A percentile compares a stretch with the other conserved stretches of the same genome.
These are phyloP conservation scores for Diadumene lineata DNA, from an alignment of 92 coral and sea anemone genomes.

Conservation along the genomic window DNA sequence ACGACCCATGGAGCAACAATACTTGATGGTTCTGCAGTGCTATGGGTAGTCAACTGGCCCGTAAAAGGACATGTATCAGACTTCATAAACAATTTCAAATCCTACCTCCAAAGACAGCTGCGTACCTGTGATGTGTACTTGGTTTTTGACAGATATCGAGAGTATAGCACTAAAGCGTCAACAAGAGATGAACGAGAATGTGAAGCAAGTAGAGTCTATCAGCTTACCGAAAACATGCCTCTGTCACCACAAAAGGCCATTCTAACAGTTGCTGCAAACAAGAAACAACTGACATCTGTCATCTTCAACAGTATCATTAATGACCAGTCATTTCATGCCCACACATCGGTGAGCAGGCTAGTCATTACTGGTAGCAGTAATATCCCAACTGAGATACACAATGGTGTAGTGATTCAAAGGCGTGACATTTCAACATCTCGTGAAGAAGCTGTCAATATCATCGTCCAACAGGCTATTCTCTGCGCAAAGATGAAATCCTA, in stretches of 20 bases:
- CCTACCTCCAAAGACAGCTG: slow-evolving; percentile 38
- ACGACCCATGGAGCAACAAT: slow-evolving; percentile 36
- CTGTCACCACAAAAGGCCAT: slow-evolving; percentile 65
- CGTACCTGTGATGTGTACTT: slow-evolving; percentile 51
- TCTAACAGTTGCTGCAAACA: slow-evolving; percentile 52
- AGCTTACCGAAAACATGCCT: slow-evolving; percentile 45
- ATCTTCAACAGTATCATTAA: too few species aligned
- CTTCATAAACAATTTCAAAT: slow-evolving; percentile 55
- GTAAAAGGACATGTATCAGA: slow-evolving; percentile 39
- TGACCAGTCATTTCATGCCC: too few species aligned
- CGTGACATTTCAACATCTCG: slow-evolving; percentile 62
- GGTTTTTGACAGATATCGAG: slow-evolving; percentile 60
- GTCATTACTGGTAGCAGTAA: slow-evolving; percentile 44
- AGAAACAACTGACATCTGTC: too few species aligned
- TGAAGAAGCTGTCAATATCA: slow-evolving; percentile 68
- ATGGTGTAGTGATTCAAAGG: slow-evolving; percentile 55
- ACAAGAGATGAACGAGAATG: slow-evolving; percentile 53
- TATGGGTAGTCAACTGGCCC: slow-evolving; percentile 69
- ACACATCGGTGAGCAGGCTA: slow-evolving; percentile 37
- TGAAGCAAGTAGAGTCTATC: slow-evolving; percentile 47
- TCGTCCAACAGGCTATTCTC: slow-evolving; percentile 64
- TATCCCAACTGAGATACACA: slow-evolving; percentile 63
- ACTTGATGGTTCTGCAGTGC: slow-evolving; percentile 63
- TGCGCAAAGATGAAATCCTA: slow-evolving; percentile 55
- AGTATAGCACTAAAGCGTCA: slow-evolving; percentile 59